Evolutionary conservation across 2,113 vertebrate genomes (phyloP).

Genomic region (Chinchilla lanigera): DNA sequence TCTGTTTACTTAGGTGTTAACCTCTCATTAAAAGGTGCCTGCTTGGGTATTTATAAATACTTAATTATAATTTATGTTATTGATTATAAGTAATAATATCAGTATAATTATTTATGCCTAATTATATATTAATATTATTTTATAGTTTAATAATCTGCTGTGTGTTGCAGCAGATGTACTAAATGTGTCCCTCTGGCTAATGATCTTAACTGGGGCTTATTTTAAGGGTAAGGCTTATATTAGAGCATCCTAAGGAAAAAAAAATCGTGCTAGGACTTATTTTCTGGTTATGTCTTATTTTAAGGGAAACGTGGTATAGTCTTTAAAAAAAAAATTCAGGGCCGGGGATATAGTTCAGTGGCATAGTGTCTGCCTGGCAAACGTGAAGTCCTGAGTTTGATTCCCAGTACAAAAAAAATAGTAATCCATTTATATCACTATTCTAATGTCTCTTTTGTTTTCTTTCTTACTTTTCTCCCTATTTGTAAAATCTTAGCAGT

Average conservation of each 20-base stretch:
- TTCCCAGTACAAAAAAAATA: too few species aligned
- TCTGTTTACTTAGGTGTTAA: background rate
- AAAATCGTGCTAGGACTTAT: background rate
- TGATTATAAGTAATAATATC: background rate
- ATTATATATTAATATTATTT: background rate
- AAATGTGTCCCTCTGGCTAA: background rate
- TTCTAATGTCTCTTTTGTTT: background rate
- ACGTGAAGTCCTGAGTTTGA: too few species aligned
- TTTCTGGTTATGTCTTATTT: background rate
- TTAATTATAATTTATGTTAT: background rate
- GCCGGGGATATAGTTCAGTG: too few species aligned
- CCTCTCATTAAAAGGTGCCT: background rate
- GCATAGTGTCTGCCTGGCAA: too few species aligned
- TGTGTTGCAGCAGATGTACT: background rate
- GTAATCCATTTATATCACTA: background rate
- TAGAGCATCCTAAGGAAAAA: background rate
- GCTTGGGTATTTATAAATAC: background rate
- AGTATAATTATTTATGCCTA: background rate
- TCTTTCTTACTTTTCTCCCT: background rate
- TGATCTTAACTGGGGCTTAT: background rate
- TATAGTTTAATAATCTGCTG: background rate
- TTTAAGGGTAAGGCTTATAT: background rate
- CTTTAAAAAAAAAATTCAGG: background rate
- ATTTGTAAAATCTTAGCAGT: slow-evolving; percentile 49
- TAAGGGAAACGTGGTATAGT: background rate